Evolutionary conservation across 2,797 vertebrate genomes (phyloP).

Genomic region (Yasuhikotakia modesta): DNA sequence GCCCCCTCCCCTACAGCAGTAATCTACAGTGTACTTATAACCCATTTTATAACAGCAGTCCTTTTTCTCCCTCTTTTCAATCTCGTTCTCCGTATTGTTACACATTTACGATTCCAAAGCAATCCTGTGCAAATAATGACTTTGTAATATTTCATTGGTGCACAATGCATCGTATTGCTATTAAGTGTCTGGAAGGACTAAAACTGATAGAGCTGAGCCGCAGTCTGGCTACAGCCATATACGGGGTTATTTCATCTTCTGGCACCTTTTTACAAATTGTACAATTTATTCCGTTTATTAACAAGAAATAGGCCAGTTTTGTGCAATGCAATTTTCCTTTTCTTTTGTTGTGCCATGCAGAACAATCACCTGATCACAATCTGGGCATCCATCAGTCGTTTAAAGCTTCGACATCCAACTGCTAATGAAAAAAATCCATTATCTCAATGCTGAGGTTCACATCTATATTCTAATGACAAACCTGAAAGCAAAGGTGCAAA

Average conservation of each 20-base stretch:
- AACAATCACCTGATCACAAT: constrained; percentile 60
- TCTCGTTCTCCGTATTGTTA: constrained; percentile 66
- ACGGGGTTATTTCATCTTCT: constrained; percentile 44
- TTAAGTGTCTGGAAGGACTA: constrained; percentile 63
- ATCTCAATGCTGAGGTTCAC: constrained; percentile 41
- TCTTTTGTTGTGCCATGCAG: constrained; percentile 50
- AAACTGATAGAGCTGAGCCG: constrained; percentile 63
- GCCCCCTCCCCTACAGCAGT: constrained; percentile 54
- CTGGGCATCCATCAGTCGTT: constrained; percentile 44
- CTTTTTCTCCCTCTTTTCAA: constrained; percentile 71
- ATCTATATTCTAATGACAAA: constrained; percentile 45
- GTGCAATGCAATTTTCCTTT: constrained; percentile 52
- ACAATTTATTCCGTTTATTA: constrained; percentile 69
- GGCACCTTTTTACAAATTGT: constrained; percentile 61
- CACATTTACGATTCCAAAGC: constrained; percentile 75
- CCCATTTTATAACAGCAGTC: constrained; percentile 72
- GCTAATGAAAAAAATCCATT: constrained; percentile 49
- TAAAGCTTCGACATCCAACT: constrained; percentile 51
- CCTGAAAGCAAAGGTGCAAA: constrained; percentile 26
- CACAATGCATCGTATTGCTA: constrained; percentile 64
- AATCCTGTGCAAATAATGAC: constrained; percentile 72
- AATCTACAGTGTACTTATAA: constrained; percentile 61
- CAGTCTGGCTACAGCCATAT: constrained; percentile 47
- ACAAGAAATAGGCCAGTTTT: constrained; percentile 57
- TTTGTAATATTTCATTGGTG: constrained; percentile 70